Conservation (phyloP, 2,113 vertebrate genomes). For the Ptilorrhoa leucosticta region DNA sequence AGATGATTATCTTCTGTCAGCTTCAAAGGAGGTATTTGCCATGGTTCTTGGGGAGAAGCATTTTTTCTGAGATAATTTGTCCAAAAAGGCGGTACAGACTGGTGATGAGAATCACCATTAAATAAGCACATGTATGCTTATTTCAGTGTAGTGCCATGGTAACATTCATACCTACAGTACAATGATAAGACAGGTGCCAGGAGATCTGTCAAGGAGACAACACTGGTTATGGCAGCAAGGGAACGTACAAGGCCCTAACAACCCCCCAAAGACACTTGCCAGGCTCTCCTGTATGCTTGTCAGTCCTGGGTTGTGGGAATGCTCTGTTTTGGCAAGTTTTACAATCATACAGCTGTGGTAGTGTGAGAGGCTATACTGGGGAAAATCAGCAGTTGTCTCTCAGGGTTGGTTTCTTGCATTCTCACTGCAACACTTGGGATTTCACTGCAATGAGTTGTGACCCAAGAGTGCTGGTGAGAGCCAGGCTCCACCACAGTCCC, state of each 20-base stretch:
- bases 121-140: not conserved
- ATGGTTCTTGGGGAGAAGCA: not conserved
- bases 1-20: not conserved
- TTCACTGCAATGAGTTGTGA: not conserved
- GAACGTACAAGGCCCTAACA: not conserved
- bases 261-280: not conserved
- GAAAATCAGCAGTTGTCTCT: not conserved
- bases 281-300: not conserved
- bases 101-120: not conserved
- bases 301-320: not conserved
- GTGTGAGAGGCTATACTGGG: not conserved
- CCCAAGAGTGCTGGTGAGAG: not conserved
- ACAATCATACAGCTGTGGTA: not conserved
- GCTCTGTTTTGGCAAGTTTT: not conserved
- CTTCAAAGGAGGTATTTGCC: conserved; percentile 13
- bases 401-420: not conserved
- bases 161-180: not conserved
- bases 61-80: not conserved
- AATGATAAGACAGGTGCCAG: not conserved
- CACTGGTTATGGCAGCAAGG: not conserved
- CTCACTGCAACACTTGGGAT: not conserved
- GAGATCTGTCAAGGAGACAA: not conserved
- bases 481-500: not conserved
- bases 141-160: not conserved
- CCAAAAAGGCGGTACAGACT: not conserved